Conservation (phyloP, 2,113 vertebrate species). For the Gambusia affinis region DNA sequence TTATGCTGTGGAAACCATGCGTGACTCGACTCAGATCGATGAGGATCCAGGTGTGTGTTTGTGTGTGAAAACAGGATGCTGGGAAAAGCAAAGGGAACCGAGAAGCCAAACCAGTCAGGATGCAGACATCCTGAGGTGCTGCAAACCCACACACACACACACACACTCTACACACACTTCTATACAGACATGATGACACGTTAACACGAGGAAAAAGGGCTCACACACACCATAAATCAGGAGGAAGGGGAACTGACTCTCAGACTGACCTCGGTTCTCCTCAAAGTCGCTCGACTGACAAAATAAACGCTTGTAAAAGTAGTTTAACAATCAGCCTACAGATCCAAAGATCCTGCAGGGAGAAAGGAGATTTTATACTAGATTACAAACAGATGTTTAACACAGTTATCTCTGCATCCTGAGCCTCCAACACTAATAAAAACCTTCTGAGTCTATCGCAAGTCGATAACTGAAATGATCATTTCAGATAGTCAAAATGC, state of each 20-base stretch:
- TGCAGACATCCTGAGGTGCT: slow-evolving; percentile 64
- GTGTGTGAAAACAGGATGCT: slow-evolving; percentile 63
- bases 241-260: slow-evolving; percentile 23
- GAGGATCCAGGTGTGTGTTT: slow-evolving; percentile 36
- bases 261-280: slow-evolving; percentile 6
- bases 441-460: not conserved
- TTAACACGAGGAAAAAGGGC: slow-evolving; percentile 28
- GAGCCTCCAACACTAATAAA: slow-evolving; percentile 12
- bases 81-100: slow-evolving; percentile 31
- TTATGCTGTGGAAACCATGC: not conserved
- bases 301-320: not conserved
- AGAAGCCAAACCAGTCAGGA: slow-evolving; percentile 57
- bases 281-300: not conserved
- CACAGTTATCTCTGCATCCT: slow-evolving; percentile 29
- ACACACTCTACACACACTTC: slow-evolving; percentile 5
- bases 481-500: too few species aligned
- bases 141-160: slow-evolving; percentile 13
- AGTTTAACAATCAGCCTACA: slow-evolving; percentile 49
- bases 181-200: slow-evolving; percentile 17
- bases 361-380: not conserved
- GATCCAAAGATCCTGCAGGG: slow-evolving; percentile 53
- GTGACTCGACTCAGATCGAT: not conserved
- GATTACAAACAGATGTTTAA: slow-evolving; percentile 7
- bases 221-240: not conserved
- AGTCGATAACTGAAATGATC: too few species aligned